A percentile compares a stretch with the other conserved stretches of the same genome.
These are phyloP conservation scores for Junonia oenone DNA, from an alignment of 2,888 invertebrate genomes.

Conservation along the genomic window DNA sequence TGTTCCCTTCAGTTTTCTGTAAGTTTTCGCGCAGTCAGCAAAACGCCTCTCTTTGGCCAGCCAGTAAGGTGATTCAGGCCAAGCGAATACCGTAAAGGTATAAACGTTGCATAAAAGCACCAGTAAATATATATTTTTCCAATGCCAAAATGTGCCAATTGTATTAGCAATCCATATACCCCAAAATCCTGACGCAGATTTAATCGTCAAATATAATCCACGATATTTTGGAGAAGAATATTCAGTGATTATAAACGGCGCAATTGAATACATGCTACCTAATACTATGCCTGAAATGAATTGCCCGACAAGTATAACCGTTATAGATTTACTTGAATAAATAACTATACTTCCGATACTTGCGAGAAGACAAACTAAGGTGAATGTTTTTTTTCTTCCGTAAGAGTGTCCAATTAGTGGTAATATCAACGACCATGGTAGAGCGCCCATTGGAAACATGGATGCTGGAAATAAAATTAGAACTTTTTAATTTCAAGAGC, in stretches of 20 bases:
- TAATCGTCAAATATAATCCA: not conserved
- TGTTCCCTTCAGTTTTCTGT: too few species aligned
- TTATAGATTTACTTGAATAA: slow-evolving; percentile 30
- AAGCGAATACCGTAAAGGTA: slow-evolving; percentile 12
- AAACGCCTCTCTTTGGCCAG: too few species aligned
- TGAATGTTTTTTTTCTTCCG: slow-evolving; percentile 35
- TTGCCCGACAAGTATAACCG: too few species aligned
- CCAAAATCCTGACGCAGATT: too few species aligned
- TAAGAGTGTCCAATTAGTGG: slow-evolving; percentile 32
- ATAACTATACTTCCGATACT: slow-evolving; percentile 41
- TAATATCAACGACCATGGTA: slow-evolving; percentile 35
- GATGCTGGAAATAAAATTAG: slow-evolving; percentile 42
- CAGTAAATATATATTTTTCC: too few species aligned
- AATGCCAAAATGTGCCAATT: too few species aligned
- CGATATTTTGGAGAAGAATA: not conserved
- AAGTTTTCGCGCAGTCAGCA: too few species aligned
- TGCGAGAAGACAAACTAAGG: slow-evolving; percentile 24
- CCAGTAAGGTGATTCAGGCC: slow-evolving; percentile 29
- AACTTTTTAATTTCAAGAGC: not conserved
- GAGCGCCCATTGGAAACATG: slow-evolving; percentile 24
- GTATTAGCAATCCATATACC: too few species aligned
- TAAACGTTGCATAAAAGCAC: too few species aligned
- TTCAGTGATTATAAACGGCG: not conserved
- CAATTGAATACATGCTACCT: slow-evolving; percentile 12
- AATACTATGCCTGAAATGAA: not conserved